Base-by-base conservation (phyloP, 2,797 vertebrate genomes). In the Catamblyrhynchus diadema region DNA sequence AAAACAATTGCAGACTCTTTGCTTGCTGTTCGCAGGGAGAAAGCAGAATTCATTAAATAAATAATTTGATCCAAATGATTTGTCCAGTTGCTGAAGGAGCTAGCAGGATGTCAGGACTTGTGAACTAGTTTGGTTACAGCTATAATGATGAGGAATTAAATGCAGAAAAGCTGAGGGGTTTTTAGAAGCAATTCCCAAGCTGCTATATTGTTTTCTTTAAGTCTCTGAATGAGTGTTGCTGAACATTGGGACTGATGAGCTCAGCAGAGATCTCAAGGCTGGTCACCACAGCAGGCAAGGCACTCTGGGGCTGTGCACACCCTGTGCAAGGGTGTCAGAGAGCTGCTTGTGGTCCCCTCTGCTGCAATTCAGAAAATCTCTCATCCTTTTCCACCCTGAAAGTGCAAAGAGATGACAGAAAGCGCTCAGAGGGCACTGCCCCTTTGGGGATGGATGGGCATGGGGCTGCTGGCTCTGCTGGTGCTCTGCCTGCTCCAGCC, bases 31-130 rank as follows among this genome's bases (percentile, higher is more conserved):
- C 4, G 5, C 42, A 80, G 59, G 45, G 77, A 77, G 56, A 94
- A 94, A 86, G 41, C 51, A 79, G 65, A 86, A 88, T 69, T 85
- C 70, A 81, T 84, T 72, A 60, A 67, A 61, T 30, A 78, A 89
- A 73, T 91, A 91, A 96, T 94, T 88, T 5, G 17, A 86, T 90
- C 80, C 91, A 91, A 96, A 93, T 88, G 66, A 72, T 79, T 93
- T 53, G 81, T 70, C 94, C 77, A 62, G 85, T 94, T 83, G 85
- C 67, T 94, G 91, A 88, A 86, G 89, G 89, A 95, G 70, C 77
- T 84, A 88, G 81, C 77, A 84, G 81, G 66, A 51, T 73, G 72
- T 73, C 89, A 93, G 81, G 77, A 47, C 35, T 83, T 45, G 62
- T 56, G 39, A 48, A 74, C 64, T 80, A 14, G 59, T 72, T 94